Conservation (phyloP, 2,113 vertebrate species). For the Pampusana beccarii region DNA sequence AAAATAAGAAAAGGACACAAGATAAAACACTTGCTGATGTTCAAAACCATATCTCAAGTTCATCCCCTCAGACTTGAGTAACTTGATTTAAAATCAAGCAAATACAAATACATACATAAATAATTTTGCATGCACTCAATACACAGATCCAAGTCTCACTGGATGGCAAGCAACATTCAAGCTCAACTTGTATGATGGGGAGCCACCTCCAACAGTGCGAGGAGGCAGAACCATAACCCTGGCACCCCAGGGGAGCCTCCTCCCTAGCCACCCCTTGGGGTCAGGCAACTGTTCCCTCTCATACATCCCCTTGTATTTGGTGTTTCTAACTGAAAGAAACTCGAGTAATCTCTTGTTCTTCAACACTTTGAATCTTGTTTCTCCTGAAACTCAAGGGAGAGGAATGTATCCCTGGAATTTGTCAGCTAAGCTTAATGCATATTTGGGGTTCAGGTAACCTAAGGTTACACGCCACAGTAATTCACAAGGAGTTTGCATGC, state of each 20-base stretch:
- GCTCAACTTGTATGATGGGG: background rate
- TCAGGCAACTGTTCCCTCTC: background rate
- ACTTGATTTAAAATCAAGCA: background rate
- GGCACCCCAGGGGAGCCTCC: background rate
- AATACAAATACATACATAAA: background rate
- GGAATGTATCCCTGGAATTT: background rate
- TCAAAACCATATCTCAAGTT: background rate
- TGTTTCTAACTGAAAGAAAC: background rate
- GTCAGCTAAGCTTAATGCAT: background rate
- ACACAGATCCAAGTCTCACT: background rate
- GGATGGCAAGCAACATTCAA: background rate
- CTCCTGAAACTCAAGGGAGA: background rate
- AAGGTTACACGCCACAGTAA: background rate
- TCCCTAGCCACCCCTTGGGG: background rate
- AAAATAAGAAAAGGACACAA: background rate
- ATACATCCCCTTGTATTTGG: rapidly evolving
- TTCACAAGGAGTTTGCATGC: background rate
- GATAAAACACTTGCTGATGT: background rate
- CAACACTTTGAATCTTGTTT: background rate
- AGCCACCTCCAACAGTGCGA: background rate
- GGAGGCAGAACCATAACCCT: background rate
- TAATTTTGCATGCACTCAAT: background rate
- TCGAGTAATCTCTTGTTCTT: background rate
- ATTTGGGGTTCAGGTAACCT: background rate
- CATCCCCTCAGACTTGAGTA: background rate